Base-by-base conservation (phyloP, 2,113 vertebrate genomes). In the Cathartes aura region DNA sequence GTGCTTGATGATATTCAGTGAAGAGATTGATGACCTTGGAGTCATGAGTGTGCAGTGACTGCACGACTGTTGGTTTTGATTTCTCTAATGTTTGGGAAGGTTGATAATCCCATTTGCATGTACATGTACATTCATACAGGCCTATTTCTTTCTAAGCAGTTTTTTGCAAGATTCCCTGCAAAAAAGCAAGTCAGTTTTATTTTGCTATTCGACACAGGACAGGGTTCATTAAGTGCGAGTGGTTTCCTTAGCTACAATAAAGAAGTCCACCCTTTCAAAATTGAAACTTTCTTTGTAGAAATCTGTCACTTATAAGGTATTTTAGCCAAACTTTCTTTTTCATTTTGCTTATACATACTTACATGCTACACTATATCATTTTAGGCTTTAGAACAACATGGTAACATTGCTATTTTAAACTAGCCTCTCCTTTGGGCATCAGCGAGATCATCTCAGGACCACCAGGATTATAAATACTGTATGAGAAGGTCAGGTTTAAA, bases 401-500 rank as follows among this genome's bases (percentile, higher is more conserved):
- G 90, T 96, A 90, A 97, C 94, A 82, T 20, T 83, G 96, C 97
- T 98, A 98, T 98, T 98, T 98, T 98, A 97, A 98, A 98, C 94
- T 88, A 73, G 72, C 75, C 76, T 92, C 91, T 96, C 89, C 93
- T 97, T 73, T 94, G 92, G 92, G 63, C 92, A 93, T 93, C 85
- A 88, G 83, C 3, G 32, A 96, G 96, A 96, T 97, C 92, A 90
- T 94, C 89, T 94, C 94, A 92, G 96, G 93, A 97, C 97, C 96
- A 96, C 96, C 91, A 88, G 95, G 95, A 97, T 97, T 98, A 98
- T 96, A 98, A 98, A 98, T 97, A 98, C 97, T 97, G 97, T 95
- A 97, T 93, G 97, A 98, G 96, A 98, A 98, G 96, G 97, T 98
- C 98, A 98, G 96, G 98, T 98, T 97, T 98, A 97, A 97, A 90